Base-by-base conservation (phyloP, 1,140 invertebrate species). In the Mylabris phalerata region DNA sequence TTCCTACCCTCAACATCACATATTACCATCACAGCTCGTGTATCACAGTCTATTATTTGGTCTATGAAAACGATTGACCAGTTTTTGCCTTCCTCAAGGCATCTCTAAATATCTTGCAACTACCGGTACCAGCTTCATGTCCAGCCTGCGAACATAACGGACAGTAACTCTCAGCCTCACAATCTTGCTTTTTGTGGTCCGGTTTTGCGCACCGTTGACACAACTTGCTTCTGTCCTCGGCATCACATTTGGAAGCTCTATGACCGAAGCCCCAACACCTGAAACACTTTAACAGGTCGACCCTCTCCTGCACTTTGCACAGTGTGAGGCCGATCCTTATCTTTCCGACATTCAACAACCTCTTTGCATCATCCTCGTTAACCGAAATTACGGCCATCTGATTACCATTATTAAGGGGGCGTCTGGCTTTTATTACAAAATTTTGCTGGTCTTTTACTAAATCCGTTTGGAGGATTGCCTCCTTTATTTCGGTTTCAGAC, bases 231-330 rank as follows among this genome's bases (percentile, higher is more conserved):
- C 60, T 58, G 32, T 61, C 50, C 2, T 11, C n/a, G 0, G 41
- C 55, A 2, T 32, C 48, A 38, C 60, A 58, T 1, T 52, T 10
- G 3, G 4, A 7, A 39, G 19, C 38, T 2, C 26, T 41, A 13
- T 61, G 55, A 4, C 50, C 60, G n/a, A 48, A 58, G 2, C 39
- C 42, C 55, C 55, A 58, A 44, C 60, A 61, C 39, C 45, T 61
- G 10, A 48, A 52, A 55, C 50, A 61, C 42, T 41, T 51, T 13
- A 13, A 1, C 13, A 9, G 11, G 7, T 57, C 38, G 11, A 48
- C 48, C 40, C 50, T 51, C 13, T 54, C 41, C 26, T 24, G 7
- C n/a, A 61, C 40, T n/a, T 43, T 32, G 41, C 55, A 57, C 1
- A 9, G 48, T 3, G 10, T 47, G 9, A 32, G 24, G 2, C 57